Percentiles rank a stretch among this genome's conserved stretches.
Evolutionary conservation across 2,888 invertebrate species (phyloP).

Genomic region (Caenorhabditis auriculariae): DNA sequence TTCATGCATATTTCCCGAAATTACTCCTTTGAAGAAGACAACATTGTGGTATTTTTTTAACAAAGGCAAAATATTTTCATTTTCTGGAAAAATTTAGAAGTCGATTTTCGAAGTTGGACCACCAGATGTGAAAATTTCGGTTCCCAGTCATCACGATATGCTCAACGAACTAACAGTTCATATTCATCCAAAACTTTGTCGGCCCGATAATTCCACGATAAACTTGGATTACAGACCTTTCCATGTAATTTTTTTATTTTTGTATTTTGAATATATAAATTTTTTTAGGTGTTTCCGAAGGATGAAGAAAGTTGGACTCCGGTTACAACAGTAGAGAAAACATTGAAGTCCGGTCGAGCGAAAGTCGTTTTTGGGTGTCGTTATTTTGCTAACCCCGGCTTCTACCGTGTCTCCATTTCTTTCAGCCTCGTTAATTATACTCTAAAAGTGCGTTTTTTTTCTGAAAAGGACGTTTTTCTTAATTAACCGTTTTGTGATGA

Average conservation of each 20-base stretch:
- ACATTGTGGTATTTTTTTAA: constrained; percentile 11
- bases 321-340: constrained; percentile 13
- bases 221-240: constrained; percentile 29
- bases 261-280: constrained; percentile 1
- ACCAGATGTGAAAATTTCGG: constrained; percentile 28
- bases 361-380: constrained; percentile 40
- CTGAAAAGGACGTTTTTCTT: not conserved
- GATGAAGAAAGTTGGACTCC: constrained; percentile 30
- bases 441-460: constrained; percentile 24
- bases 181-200: constrained; percentile 32
- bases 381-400: constrained; percentile 39
- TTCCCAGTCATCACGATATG: constrained; percentile 38
- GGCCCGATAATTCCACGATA: constrained; percentile 23
- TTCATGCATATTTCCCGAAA: constrained; percentile 30
- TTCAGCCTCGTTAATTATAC: constrained; percentile 30
- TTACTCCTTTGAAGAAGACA: constrained; percentile 31
- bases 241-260: constrained; percentile 20
- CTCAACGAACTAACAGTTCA: constrained; percentile 36
- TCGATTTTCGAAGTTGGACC: constrained; percentile 29
- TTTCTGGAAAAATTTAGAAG: constrained; percentile 8
- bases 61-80: not conserved
- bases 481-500: not conserved
- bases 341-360: constrained; percentile 25
- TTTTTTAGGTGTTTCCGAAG: constrained; percentile 31
- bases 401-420: constrained; percentile 39